These are phyloP conservation scores for Bombus affinis DNA, from an alignment of 1,140 invertebrate species.

Conservation along the genomic window DNA sequence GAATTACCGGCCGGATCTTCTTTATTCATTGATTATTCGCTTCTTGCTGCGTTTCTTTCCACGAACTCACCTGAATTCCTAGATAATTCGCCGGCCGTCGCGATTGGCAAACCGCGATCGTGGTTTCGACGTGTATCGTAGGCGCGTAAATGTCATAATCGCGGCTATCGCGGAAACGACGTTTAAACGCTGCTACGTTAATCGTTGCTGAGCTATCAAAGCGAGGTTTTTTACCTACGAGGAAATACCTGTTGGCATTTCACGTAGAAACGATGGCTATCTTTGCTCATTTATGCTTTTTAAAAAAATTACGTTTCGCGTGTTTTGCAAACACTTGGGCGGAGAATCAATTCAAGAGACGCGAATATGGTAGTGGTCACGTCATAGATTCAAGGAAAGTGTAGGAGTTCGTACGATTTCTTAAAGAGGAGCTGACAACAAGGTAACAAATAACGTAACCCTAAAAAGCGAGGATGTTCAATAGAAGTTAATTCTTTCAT, in stretches of 20 bases:
- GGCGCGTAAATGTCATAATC: constrained; percentile 25
- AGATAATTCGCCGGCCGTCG: neutral
- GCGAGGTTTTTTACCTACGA: neutral
- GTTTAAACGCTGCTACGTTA: neutral
- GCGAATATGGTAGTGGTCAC: no score
- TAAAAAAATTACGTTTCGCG: no score
- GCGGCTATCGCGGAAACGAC: constrained; percentile 4
- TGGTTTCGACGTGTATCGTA: neutral
- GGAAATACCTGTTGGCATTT: neutral
- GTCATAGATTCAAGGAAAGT: no score
- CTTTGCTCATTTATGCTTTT: no score
- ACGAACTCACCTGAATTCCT: neutral
- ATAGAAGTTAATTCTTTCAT: no score
- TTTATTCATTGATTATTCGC: constrained; percentile 44
- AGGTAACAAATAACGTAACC: no score
- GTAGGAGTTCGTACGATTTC: no score
- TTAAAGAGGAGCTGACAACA: no score
- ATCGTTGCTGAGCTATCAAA: neutral
- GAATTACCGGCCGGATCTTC: constrained; percentile 31
- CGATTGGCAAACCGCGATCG: neutral
- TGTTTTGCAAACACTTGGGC: no score
- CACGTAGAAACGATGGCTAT: neutral
- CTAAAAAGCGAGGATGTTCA: no score
- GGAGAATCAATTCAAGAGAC: no score
- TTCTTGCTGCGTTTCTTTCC: constrained; percentile 9